These are phyloP conservation scores for Chiroxiphia lanceolata DNA, from an alignment of 2,797 vertebrate genomes.

Conservation along the genomic window DNA sequence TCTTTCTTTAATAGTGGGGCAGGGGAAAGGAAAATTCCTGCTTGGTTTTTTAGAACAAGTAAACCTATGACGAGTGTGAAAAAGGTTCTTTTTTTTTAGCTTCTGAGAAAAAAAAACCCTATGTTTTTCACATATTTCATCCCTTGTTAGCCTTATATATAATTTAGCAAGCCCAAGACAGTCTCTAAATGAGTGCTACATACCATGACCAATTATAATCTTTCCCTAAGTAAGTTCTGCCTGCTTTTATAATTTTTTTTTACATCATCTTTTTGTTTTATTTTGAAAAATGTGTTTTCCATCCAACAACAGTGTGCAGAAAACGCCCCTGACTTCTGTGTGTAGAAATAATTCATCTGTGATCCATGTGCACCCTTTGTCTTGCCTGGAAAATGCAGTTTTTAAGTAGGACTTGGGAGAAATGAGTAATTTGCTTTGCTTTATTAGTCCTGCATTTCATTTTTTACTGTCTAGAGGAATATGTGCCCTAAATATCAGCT, in stretches of 20 bases:
- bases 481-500: not conserved
- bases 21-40: too few species aligned
- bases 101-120: not conserved
- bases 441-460: not conserved
- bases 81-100: rapidly evolving
- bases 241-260: not conserved
- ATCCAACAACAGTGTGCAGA: not conserved
- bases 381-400: not conserved
- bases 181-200: not conserved
- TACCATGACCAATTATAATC: not conserved
- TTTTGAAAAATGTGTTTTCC: not conserved
- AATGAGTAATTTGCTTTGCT: not conserved
- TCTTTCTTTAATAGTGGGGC: too few species aligned
- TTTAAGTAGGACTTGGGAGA: not conserved
- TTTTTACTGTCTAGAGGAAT: not conserved
- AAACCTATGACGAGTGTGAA: not conserved
- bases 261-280: not conserved
- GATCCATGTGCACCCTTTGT: not conserved
- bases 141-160: not conserved
- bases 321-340: not conserved
- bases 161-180: not conserved
- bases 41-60: too few species aligned
- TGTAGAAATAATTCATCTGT: not conserved
- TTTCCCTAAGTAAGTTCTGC: not conserved
- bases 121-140: constrained; percentile 5